A percentile compares a stretch with the other conserved stretches of the same genome.
phyloP scores from a whole-genome alignment of 2,888 invertebrate genomes.

The Drosophila trichaetosa region DNA sequence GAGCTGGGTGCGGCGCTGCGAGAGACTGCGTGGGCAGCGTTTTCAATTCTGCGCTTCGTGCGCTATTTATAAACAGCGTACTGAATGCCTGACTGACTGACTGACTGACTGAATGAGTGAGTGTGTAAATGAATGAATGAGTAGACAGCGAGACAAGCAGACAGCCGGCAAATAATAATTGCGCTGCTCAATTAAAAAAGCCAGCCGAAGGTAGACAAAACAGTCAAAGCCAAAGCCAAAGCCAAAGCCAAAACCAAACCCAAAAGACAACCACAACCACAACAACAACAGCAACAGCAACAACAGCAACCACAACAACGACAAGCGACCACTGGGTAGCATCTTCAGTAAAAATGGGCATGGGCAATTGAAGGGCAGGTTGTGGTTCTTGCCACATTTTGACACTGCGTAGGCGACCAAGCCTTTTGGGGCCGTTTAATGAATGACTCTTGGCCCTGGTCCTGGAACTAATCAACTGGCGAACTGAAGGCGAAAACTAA shows the following conservation, averaged over 20 bases:
- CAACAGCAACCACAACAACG: not conserved
- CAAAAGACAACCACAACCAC: constrained; percentile 11
- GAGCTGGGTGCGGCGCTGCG: constrained; percentile 28
- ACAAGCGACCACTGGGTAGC: constrained; percentile 22
- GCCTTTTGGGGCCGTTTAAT: constrained; percentile 61
- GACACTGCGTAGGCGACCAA: constrained; percentile 72
- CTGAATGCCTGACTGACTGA: constrained; percentile 30
- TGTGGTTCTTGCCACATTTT: constrained; percentile 30
- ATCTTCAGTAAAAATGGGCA: constrained; percentile 11
- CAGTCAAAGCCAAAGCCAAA: constrained; percentile 22
- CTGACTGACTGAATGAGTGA: constrained; percentile 35
- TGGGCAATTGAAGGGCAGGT: not conserved
- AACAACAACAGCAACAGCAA: not conserved
- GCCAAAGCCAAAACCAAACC: constrained; percentile 32
- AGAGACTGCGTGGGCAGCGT: constrained; percentile 68
- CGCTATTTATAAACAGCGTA: constrained; percentile 68
- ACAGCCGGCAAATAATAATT: constrained; percentile 74
- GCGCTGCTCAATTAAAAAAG: constrained; percentile 74
- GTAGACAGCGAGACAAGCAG: constrained; percentile 10
- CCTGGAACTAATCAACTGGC: constrained; percentile 65
- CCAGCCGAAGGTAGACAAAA: constrained; percentile 28
- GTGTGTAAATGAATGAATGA: constrained; percentile 51
- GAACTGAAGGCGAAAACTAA: not conserved
- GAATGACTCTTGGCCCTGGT: constrained; percentile 61
- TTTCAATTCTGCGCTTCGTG: constrained; percentile 70